phyloP scores from a whole-genome alignment of 2,888 invertebrate species.

The Andrena chrysosceles region DNA sequence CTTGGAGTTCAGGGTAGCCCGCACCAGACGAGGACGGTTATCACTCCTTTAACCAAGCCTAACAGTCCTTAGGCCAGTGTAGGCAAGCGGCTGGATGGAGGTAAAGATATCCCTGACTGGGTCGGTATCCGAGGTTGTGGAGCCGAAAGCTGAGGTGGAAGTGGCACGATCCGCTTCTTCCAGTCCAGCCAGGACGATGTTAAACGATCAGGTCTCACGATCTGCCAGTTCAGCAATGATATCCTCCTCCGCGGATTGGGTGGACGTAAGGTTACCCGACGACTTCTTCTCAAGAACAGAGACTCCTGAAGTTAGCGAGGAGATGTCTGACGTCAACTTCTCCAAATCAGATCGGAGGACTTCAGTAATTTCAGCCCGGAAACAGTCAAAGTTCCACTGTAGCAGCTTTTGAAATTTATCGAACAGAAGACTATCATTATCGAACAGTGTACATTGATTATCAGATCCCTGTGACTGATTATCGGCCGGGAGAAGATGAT shows the following conservation, averaged over 20 bases:
- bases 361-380: not conserved
- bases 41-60: too few relatives aligned
- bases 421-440: too few relatives aligned
- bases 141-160: not conserved
- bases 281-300: not conserved
- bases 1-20: too few relatives aligned
- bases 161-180: not conserved
- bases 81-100: too few relatives aligned
- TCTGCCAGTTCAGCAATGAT: not conserved
- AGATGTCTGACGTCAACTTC: not conserved
- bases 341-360: not conserved
- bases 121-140: not conserved
- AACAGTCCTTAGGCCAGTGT: too few relatives aligned
- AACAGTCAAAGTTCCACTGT: not conserved
- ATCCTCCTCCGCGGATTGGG: not conserved
- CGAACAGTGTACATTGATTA: too few relatives aligned
- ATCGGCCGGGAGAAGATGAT: not conserved
- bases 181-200: not conserved
- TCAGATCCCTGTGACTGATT: not conserved
- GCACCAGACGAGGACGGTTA: too few relatives aligned
- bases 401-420: not conserved
- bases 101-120: not conserved
- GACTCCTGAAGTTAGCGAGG: not conserved
- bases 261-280: not conserved
- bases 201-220: not conserved